phyloP scores from a whole-genome alignment of 1,140 invertebrate genomes.

The Heliconius melpomene region DNA sequence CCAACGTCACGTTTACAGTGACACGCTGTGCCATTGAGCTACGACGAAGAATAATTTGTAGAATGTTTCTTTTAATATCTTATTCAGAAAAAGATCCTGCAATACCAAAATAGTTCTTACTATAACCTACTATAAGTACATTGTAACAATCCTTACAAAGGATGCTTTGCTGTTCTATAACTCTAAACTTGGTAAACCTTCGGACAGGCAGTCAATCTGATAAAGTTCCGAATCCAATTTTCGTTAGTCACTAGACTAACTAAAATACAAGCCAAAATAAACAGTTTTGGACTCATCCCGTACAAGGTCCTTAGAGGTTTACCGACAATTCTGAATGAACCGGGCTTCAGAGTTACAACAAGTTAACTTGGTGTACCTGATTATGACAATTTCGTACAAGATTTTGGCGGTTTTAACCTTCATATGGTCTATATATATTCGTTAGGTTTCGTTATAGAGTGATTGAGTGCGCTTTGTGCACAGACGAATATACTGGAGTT shows the following conservation, averaged over 20 bases:
- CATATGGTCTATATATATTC: no score
- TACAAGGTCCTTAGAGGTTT: conserved; percentile 10
- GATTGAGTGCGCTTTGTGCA: no score
- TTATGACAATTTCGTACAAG: not conserved
- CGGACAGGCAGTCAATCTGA: conserved; percentile 10
- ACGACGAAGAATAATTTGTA: no score
- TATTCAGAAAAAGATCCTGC: no score
- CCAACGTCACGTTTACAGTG: no score
- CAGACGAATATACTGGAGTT: no score
- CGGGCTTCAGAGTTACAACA: not conserved
- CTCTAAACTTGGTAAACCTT: conserved; percentile 4
- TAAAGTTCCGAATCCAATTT: conserved; percentile 13
- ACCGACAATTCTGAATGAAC: not conserved
- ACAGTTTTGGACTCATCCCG: conserved; percentile 17
- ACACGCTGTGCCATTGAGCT: no score
- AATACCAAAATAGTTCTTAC: no score
- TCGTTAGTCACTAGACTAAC: conserved; percentile 1
- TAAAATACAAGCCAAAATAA: conserved; percentile 25
- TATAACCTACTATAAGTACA: not conserved
- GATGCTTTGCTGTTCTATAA: conserved; percentile 4
- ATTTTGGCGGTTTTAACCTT: not conserved
- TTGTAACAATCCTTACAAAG: not conserved
- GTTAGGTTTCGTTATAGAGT: no score
- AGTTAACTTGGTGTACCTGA: conserved; percentile 6
- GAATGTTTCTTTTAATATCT: not conserved